These are phyloP conservation scores for Spisula solida DNA, from an alignment of 2,888 invertebrate genomes.

Conservation along the genomic window DNA sequence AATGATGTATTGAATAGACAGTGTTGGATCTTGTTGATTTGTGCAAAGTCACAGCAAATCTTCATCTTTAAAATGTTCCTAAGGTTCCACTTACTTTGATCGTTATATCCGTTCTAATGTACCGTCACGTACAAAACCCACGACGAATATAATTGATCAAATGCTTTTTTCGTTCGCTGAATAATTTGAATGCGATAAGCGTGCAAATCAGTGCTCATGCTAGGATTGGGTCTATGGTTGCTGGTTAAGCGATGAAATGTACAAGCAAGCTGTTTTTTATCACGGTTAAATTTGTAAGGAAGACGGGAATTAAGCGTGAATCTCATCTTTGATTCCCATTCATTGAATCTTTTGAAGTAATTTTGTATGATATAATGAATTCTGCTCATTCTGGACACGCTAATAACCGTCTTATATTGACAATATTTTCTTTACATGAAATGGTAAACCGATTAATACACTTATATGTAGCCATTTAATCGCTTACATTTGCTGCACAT, in stretches of 20 bases:
- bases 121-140: conserved; percentile 29
- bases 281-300: not conserved
- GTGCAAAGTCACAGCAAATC: conserved; percentile 47
- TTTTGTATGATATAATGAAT: not conserved
- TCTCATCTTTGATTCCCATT: not conserved
- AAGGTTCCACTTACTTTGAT: conserved; percentile 29
- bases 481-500: not conserved
- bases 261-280: conserved; percentile 12
- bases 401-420: not conserved
- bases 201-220: conserved; percentile 5
- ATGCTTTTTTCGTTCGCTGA: not conserved
- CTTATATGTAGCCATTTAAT: not conserved
- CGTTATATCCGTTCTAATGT: conserved; percentile 30
- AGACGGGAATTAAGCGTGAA: not conserved
- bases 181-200: not conserved
- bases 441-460: not conserved
- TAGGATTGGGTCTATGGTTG: not conserved
- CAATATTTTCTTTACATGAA: not conserved
- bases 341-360: not conserved
- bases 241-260: conserved; percentile 3
- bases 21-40: conserved; percentile 29
- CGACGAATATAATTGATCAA: conserved; percentile 26
- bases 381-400: not conserved
- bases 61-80: conserved; percentile 15
- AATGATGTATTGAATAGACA: conserved; percentile 41